Percentiles rank a stretch among this genome's conserved stretches.
Evolutionary conservation across 1,140 invertebrate species (phyloP).

Genomic region (Gryon sp.): DNA sequence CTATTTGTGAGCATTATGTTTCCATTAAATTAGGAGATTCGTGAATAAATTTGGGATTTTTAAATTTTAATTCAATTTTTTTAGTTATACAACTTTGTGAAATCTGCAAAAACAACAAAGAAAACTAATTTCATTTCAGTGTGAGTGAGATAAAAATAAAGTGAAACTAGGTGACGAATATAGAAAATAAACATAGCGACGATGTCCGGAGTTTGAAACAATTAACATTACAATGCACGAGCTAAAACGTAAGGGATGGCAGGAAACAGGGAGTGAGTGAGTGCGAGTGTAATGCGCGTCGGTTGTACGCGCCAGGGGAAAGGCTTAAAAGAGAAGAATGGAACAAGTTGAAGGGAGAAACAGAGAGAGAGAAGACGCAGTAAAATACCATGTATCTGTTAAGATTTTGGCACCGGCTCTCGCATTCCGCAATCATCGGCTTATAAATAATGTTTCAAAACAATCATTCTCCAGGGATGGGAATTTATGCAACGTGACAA

Average conservation of each 20-base stretch:
- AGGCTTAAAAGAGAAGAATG: slow-evolving; percentile 47
- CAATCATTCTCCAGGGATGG: slow-evolving; percentile 45
- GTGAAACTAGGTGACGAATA: slow-evolving; percentile 62
- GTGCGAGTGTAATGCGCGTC: slow-evolving; percentile 47
- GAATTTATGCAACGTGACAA: slow-evolving; percentile 11
- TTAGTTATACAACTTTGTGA: no score
- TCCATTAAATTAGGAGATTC: no score
- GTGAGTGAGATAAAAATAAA: slow-evolving; percentile 31
- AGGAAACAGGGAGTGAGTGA: slow-evolving; percentile 34
- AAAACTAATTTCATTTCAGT: slow-evolving; percentile 3
- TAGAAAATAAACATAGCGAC: slow-evolving; percentile 76
- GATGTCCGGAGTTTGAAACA: slow-evolving; percentile 75
- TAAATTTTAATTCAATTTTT: no score
- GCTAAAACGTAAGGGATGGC: slow-evolving; percentile 45
- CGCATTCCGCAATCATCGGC: slow-evolving; percentile 58
- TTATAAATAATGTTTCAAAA: slow-evolving; percentile 68
- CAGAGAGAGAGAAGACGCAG: slow-evolving; percentile 37
- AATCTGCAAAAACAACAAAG: not conserved
- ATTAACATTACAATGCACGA: slow-evolving; percentile 76
- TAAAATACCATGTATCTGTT: slow-evolving; percentile 70
- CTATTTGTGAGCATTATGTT: no score
- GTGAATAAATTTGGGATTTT: no score
- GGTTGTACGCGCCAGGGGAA: slow-evolving; percentile 50
- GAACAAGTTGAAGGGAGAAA: slow-evolving; percentile 8
- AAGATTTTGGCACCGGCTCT: slow-evolving; percentile 76